Percentiles rank a stretch among this genome's conserved stretches.
phyloP scores from a whole-genome alignment of 2,113 vertebrate species.

The Hoplias malabaricus region DNA sequence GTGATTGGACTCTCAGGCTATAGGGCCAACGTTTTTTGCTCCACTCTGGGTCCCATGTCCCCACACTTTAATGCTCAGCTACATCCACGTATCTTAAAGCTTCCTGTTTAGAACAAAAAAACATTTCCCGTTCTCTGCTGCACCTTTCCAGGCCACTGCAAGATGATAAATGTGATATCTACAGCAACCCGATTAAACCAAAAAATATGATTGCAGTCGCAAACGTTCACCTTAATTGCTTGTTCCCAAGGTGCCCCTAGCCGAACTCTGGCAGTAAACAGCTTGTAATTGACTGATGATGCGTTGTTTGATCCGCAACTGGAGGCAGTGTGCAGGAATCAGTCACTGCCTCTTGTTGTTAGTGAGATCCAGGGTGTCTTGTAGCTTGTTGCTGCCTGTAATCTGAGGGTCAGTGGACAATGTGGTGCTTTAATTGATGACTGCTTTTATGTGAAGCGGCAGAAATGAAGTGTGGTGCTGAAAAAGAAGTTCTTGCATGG shows the following conservation, averaged over 20 bases:
- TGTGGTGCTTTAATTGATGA: constrained; percentile 67
- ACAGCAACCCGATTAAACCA: background rate
- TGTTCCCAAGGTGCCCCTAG: background rate
- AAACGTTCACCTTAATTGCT: background rate
- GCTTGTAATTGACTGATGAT: constrained; percentile 65
- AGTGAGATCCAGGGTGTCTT: constrained; percentile 39
- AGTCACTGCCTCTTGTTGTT: constrained; percentile 53
- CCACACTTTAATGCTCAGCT: background rate
- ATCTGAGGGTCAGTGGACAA: constrained; percentile 65
- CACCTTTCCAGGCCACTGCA: background rate
- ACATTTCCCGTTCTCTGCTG: background rate
- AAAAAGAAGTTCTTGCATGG: constrained; percentile 51
- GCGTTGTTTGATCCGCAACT: constrained; percentile 48
- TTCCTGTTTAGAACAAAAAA: background rate
- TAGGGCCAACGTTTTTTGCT: too few relatives aligned
- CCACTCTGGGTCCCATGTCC: too few relatives aligned
- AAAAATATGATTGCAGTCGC: background rate
- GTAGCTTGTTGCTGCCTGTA: constrained; percentile 58
- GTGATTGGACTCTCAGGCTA: too few relatives aligned
- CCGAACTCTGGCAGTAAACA: constrained; percentile 44
- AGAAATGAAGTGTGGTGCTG: constrained; percentile 62
- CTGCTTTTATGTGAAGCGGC: constrained; percentile 67
- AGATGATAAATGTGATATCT: background rate
- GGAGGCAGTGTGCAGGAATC: constrained; percentile 56
- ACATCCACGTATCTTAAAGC: background rate